Percentiles rank a stretch among this genome's conserved stretches.
phyloP scores from a whole-genome alignment of 2,113 vertebrate genomes.

The Clarias magur region DNA sequence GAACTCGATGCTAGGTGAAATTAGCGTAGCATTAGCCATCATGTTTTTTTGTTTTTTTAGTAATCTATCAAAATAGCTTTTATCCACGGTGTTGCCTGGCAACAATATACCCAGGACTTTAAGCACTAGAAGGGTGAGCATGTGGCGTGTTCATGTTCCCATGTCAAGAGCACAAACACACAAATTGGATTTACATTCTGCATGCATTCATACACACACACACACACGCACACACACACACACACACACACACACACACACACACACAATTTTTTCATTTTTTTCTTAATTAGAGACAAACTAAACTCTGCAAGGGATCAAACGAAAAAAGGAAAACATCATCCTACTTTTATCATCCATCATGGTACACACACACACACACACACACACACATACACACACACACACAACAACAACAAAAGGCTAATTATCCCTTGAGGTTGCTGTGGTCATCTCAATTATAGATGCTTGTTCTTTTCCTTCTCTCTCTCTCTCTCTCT shows the following conservation, averaged over 20 bases:
- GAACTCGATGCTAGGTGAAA: background rate
- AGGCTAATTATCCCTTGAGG: slow-evolving; percentile 19
- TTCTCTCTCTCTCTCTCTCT: background rate
- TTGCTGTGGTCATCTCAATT: background rate
- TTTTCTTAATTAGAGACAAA: slow-evolving; percentile 24
- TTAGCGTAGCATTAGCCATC: background rate
- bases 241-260: slow-evolving; percentile 1
- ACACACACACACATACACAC: background rate
- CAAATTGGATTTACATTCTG: background rate
- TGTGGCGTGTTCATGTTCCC: background rate
- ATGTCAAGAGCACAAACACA: background rate
- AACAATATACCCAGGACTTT: background rate
- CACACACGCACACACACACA: background rate
- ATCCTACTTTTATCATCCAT: background rate
- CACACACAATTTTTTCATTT: background rate
- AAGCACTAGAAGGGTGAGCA: background rate
- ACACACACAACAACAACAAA: slow-evolving; percentile 4
- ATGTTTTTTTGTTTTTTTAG: background rate
- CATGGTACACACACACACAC: background rate
- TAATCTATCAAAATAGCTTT: background rate
- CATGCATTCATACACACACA: background rate
- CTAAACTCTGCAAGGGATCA: background rate
- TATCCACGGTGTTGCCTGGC: background rate
- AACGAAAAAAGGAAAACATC: background rate
- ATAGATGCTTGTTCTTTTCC: background rate